Evolutionary conservation across 2,797 vertebrate genomes (phyloP), one percentile per base, ranked within the genome.

Genomic region (Poeciliopsis presidionis): DNA sequence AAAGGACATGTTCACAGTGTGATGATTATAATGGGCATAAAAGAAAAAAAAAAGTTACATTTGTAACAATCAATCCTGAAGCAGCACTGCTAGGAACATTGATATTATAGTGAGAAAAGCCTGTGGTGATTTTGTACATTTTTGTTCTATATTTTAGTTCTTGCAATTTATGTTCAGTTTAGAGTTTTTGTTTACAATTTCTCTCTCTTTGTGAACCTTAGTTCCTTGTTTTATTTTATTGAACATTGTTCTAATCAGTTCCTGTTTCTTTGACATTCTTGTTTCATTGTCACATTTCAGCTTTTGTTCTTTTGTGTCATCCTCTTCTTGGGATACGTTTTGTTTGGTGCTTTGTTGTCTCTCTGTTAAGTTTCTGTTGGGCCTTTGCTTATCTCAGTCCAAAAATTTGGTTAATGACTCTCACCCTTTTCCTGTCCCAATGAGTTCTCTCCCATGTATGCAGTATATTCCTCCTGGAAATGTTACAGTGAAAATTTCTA

Each of bases 401-500:
- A n/a, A 4, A 57, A 28, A 55, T 55, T n/a, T 3, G n/a, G n/a
- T 57, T 28, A 57, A n/a, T 57, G 13, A n/a, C 25, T 57, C 25
- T 57, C 55, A 57, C n/a, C n/a, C 11, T 12, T 57, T 57, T n/a
- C 9, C 5, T 57, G 55, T 57, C 53, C 25, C 53, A 55, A n/a
- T 0, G 4, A 57, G 25, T 11, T 57, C 53, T 12, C 8, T 28
- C 25, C 20, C 22, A 25, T 11, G 25, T n/a, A 57, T 28, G 28
- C 2, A 7, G 47, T 49, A 49, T 57, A n/a, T 57, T 57, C 55
- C 25, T 73, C 55, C 3, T 4, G 1, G 49, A 79, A 49, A 83
- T 74, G 49, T 25, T 70, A 22, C 14, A 47, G 73, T 77, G 28
- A 79, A 81, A 74, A 49, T 61, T 30, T 47, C 28, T 70, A 39